Conservation (phyloP, 2,797 vertebrate species). For the Pangasius mekongensis region DNA sequence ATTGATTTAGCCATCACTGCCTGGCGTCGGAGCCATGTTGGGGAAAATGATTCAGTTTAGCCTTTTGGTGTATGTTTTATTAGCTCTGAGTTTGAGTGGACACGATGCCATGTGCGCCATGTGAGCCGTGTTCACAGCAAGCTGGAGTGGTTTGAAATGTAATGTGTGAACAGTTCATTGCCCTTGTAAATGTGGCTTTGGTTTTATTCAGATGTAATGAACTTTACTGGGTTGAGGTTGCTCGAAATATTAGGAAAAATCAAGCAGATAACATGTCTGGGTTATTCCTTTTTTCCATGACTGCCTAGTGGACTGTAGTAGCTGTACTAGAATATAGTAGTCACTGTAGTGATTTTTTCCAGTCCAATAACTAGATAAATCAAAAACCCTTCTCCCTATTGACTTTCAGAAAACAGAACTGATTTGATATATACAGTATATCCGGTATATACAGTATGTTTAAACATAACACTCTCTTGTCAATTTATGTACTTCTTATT, state of each 20-base stretch:
- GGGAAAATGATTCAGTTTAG: slow-evolving; percentile 29
- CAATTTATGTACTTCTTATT: not conserved
- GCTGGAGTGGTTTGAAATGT: not conserved
- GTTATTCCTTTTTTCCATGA: not conserved
- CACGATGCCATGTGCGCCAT: not conserved
- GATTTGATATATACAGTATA: not conserved
- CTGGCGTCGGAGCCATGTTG: slow-evolving; percentile 2
- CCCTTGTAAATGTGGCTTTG: not conserved
- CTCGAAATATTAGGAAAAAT: not conserved
- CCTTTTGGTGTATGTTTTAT: not conserved
- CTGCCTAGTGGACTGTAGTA: not conserved
- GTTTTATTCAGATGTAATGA: slow-evolving; percentile 10
- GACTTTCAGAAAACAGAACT: not conserved
- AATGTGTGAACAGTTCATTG: not conserved
- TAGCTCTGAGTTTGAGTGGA: slow-evolving; percentile 8
- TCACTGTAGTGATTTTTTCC: not conserved
- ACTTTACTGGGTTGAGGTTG: not conserved
- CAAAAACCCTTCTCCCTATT: not conserved
- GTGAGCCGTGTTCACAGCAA: not conserved
- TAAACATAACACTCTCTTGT: not conserved
- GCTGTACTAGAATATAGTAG: not conserved
- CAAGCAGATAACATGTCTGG: not conserved
- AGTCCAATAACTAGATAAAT: not conserved
- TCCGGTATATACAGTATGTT: not conserved
- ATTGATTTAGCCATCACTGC: not conserved